Evolutionary conservation across 1,140 invertebrate genomes (phyloP), one percentile per base, ranked within the genome.

Genomic region (Sycophila sp.): DNA sequence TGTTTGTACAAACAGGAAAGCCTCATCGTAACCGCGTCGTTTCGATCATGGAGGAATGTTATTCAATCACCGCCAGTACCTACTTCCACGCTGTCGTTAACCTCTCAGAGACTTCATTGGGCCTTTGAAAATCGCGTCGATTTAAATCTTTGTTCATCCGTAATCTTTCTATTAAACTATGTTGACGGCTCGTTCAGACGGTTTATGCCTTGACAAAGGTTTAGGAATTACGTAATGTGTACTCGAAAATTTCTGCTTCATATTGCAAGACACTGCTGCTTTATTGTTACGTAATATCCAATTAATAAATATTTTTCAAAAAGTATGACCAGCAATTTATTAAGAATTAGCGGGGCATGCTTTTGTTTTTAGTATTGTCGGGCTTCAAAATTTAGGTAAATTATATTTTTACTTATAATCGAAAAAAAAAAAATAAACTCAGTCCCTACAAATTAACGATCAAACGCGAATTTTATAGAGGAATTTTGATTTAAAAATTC

Each of bases 71-170:
- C 45, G 47, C 42, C 36, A 49, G n/a, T n/a, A n/a, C n/a, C n/a
- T n/a, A n/a, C n/a, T n/a, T n/a, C n/a, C n/a, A n/a, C n/a, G 69
- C 62, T 71, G n/a, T 78, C 73, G 75, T 76, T 73, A 75, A 69
- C 67, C 67, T 73, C 70, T 71, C 71, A 71, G 32, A 51, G 51
- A 65, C 70, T 72, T 73, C 69, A 73, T 79, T 79, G 67, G 6
- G 56, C 66, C 64, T 75, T 79, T 76, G 73, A 79, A n/a, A 76
- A 77, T 78, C 72, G 60, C 59, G 30, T 71, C 59, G 67, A 45
- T 62, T 47, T 34, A 0, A 15, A 62, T 76, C 69, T 34, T 69
- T 45, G 17, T 19, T 77, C 65, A 69, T 42, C 38, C 55, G 71
- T 77, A 36, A 36, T 58, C 55, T 24, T 40, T 4, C 19, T 34